Base-by-base conservation (phyloP, 1,140 invertebrate genomes). In the Drosophila lacertosa region DNA sequence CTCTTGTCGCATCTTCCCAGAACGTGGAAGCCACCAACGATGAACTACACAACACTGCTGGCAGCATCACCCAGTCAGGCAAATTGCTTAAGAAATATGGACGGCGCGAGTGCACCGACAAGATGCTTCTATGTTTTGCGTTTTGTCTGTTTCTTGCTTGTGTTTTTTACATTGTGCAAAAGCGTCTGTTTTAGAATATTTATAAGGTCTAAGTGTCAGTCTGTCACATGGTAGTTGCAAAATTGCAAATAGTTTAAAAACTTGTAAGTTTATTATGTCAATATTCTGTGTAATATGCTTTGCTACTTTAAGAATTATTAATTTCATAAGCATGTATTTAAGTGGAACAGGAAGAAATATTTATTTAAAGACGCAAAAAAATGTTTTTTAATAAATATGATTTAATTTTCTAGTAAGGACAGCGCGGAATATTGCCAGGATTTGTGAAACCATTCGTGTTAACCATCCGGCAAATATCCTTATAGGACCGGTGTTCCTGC, bases 51-150 rank as follows among this genome's bases (percentile, higher is more conserved):
- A 94, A 94, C 60, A 98, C 98, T 67, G 95, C 96, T 6, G 95
- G 96, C 74, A 95, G 95, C 7, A 98, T 99, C 73, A 93, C 94
- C 10, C 97, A 97, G 86, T 98, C 97, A 0, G 95, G 95, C 62
- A 98, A 97, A 91, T 92, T 99, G 2, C 92, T 99, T 33, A 97
- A 96, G 16, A 99, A 99, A 93, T 99, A 99, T 92, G 97, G 96
- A 2, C 92, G 98, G 71, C 92, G 98, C 24, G 98, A 99, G 92
- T 95, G 97, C 53, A 99, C 98, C 0, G 98, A 99, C 90, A 99
- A 98, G 93, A 94, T 98, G 42, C 92, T 99, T 0, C 94, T 99
- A 67, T 95, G 97, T 64, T 94, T 99, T 82, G 97, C 97, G 44
- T 96, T 99, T 89, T 93, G 95, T 2, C 98, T 99, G 92, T 99